phyloP scores from a whole-genome alignment of 2,888 invertebrate genomes.

The Sphinx pinastri region DNA sequence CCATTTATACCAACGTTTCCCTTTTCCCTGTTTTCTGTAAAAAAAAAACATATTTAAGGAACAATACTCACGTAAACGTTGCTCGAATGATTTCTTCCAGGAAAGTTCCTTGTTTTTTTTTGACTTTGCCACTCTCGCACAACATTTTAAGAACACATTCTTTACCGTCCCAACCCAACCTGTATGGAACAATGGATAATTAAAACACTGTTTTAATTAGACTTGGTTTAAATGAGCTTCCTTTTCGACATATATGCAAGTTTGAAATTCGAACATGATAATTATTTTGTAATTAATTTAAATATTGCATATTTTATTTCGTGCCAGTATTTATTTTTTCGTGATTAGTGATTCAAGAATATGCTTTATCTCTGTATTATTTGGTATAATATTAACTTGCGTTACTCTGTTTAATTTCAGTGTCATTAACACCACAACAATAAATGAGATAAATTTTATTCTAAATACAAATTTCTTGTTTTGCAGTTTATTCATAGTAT shows the following conservation, averaged over 20 bases:
- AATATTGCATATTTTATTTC: too few species aligned
- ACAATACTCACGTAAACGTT: conserved; percentile 85
- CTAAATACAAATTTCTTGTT: too few species aligned
- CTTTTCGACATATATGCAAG: not conserved
- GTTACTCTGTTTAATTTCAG: too few species aligned
- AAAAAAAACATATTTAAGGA: not conserved
- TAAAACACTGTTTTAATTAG: conserved; percentile 9
- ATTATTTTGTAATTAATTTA: too few species aligned
- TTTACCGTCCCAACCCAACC: conserved; percentile 81
- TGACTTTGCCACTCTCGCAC: conserved; percentile 82
- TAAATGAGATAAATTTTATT: too few species aligned
- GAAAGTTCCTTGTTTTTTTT: conserved; percentile 80
- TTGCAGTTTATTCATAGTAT: conserved; percentile 20
- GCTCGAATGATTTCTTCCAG: conserved; percentile 86
- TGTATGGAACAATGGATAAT: conserved; percentile 49
- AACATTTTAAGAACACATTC: conserved; percentile 86
- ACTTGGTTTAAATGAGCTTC: conserved; percentile 31
- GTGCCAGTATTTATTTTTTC: too few species aligned
- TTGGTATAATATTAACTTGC: too few species aligned
- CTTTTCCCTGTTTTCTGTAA: not conserved
- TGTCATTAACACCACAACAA: too few species aligned
- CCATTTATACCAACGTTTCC: not conserved
- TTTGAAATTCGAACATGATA: too few species aligned
- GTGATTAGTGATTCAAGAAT: too few species aligned
- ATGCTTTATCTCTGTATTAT: too few species aligned